phyloP scores from a whole-genome alignment of 2,113 vertebrate genomes.

The Maccullochella peelii region DNA sequence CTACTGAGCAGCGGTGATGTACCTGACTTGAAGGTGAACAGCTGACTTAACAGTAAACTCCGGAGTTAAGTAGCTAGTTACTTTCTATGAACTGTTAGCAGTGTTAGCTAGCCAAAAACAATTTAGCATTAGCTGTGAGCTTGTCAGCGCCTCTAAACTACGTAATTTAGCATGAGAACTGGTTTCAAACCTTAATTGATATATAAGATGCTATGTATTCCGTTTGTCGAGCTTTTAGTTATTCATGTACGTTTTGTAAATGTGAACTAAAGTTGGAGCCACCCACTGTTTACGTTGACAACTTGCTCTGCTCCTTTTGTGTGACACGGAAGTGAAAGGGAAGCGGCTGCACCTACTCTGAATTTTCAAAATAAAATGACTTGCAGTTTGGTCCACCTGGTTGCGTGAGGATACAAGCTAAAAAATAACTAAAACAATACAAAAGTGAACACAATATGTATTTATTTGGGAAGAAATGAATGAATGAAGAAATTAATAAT shows the following conservation, averaged over 20 bases:
- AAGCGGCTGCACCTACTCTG: rapidly evolving
- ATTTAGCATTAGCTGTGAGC: constrained; percentile 40
- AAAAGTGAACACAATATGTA: background rate
- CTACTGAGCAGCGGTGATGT: background rate
- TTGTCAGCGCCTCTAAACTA: background rate
- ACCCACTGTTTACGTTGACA: constrained; percentile 53
- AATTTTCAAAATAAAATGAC: constrained; percentile 59
- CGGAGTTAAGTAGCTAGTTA: background rate
- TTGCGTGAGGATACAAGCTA: background rate
- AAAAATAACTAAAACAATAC: background rate
- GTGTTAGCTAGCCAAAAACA: background rate
- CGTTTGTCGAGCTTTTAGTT: background rate
- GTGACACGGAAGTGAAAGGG: constrained; percentile 59
- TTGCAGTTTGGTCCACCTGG: too few relatives aligned
- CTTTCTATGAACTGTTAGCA: background rate
- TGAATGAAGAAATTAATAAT: background rate
- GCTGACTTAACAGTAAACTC: background rate
- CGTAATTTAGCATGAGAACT: background rate
- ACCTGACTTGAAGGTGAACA: background rate
- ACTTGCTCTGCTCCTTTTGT: background rate
- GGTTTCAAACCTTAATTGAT: background rate
- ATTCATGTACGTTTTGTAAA: background rate
- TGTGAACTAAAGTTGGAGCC: background rate
- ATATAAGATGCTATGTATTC: background rate
- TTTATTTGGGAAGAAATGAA: constrained; percentile 5